Evolutionary conservation across 2,797 vertebrate genomes (phyloP).

Genomic region (Hydrolagus colliei): DNA sequence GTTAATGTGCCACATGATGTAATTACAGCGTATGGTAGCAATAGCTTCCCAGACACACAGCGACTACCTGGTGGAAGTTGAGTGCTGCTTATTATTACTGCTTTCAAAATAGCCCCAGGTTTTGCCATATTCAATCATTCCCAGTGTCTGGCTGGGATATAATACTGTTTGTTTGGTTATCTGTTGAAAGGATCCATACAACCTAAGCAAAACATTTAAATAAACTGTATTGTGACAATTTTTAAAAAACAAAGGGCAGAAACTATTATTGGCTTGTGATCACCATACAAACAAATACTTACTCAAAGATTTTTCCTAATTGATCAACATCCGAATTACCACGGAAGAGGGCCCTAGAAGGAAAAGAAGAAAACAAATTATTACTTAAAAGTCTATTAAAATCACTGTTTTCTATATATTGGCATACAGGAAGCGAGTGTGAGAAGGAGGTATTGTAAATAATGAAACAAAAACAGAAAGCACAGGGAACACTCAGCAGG

Average conservation of each 20-base stretch:
- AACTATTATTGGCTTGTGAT: not conserved
- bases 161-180: not conserved
- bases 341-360: constrained; percentile 82
- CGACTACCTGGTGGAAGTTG: too few relatives aligned
- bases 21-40: too few relatives aligned
- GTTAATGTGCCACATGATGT: too few relatives aligned
- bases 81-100: too few relatives aligned
- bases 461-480: too few relatives aligned
- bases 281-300: constrained; percentile 53
- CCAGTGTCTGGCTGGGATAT: not conserved
- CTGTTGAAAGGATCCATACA: not conserved
- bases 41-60: too few relatives aligned
- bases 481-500: too few relatives aligned
- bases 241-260: too few relatives aligned
- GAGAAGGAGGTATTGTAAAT: too few relatives aligned
- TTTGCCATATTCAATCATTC: too few relatives aligned
- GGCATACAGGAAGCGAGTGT: too few relatives aligned
- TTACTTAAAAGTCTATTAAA: constrained; percentile 38
- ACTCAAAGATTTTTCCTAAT: constrained; percentile 97
- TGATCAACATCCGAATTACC: constrained; percentile 97
- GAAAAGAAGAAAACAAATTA: constrained; percentile 38
- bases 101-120: too few relatives aligned
- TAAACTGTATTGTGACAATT: not conserved
- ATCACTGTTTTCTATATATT: constrained; percentile 9
- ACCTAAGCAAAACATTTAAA: not conserved